Evolutionary conservation across 2,797 vertebrate genomes (phyloP).

Genomic region (Tiaroga cobitis): DNA sequence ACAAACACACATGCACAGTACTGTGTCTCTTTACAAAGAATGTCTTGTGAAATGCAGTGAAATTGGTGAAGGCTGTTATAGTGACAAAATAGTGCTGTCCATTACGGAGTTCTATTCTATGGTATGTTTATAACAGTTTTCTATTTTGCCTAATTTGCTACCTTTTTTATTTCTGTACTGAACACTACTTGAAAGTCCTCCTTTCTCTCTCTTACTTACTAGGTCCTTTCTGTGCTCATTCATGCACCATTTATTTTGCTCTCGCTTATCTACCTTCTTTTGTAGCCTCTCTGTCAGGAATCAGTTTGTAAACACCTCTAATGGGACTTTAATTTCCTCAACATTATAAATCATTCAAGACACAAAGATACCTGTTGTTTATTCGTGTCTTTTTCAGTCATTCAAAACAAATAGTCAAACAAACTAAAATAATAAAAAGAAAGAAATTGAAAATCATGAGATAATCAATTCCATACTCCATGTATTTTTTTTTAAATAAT

Average conservation of each 20-base stretch:
- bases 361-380: not conserved
- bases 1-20: not conserved
- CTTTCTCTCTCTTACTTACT: not conserved
- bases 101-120: not conserved
- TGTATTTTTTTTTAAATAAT: not conserved
- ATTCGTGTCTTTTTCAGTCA: constrained; percentile 26
- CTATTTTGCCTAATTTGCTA: constrained; percentile 6
- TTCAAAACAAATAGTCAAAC: constrained; percentile 16
- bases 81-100: not conserved
- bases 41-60: not conserved
- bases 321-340: constrained; percentile 52
- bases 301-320: constrained; percentile 53
- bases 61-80: constrained; percentile 1
- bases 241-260: constrained; percentile 17
- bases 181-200: not conserved
- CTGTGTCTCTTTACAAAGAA: not conserved
- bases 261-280: constrained; percentile 43
- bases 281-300: constrained; percentile 39
- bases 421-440: not conserved
- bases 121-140: constrained; percentile 19
- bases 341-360: constrained; percentile 46
- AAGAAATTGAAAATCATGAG: not conserved
- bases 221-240: constrained; percentile 37
- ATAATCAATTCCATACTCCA: not conserved
- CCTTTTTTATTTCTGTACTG: constrained; percentile 17